Evolutionary conservation across 2,888 invertebrate genomes (phyloP), one percentile per base, ranked within the genome.

Genomic region (Ophion slaviceki): DNA sequence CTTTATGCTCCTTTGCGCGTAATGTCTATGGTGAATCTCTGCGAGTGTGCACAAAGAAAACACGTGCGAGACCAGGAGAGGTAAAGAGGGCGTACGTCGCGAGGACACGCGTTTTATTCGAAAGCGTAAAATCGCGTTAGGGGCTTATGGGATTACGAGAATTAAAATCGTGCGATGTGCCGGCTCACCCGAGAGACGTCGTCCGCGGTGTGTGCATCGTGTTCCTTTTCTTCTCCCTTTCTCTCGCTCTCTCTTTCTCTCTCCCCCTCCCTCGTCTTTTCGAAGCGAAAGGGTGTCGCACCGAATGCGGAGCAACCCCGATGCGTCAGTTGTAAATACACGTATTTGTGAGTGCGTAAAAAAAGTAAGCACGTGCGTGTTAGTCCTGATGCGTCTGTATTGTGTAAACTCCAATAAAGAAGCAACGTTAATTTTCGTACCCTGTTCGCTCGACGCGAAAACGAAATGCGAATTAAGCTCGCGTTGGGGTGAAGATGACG

Each of bases 81-180:
- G 28, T n/a, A 72, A 76, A 64, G 53, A 14, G 71, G 67, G 66
- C 84, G 86, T 87, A 88, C 90, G 89, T 74, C 90, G 89, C 89
- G 90, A 91, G 85, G 90, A 90, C 90, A 89, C 89, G 90, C 77
- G 88, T 87, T 85, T 87, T 89, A 91, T 92, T 90, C 88, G 90
- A 90, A 92, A 92, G 92, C 92, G 91, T 92, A 88, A 93, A 93
- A 93, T 93, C 92, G 90, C 88, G 91, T 93, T 92, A 92, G 86
- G 85, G 88, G 90, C 90, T 91, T 91, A 92, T 88, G 88, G 88
- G 92, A 92, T 92, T 91, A 92, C 86, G 87, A 88, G 91, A 90
- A 92, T 92, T 91, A 91, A 91, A 92, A 92, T 90, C 84, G 85
- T 76, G 82, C 85, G 75, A 64, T 82, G 86, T 53, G 68, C 66